Percentiles rank a stretch among this genome's conserved stretches.
phyloP scores from a whole-genome alignment of 1,140 invertebrate genomes.

The Tetramorium alpestre region DNA sequence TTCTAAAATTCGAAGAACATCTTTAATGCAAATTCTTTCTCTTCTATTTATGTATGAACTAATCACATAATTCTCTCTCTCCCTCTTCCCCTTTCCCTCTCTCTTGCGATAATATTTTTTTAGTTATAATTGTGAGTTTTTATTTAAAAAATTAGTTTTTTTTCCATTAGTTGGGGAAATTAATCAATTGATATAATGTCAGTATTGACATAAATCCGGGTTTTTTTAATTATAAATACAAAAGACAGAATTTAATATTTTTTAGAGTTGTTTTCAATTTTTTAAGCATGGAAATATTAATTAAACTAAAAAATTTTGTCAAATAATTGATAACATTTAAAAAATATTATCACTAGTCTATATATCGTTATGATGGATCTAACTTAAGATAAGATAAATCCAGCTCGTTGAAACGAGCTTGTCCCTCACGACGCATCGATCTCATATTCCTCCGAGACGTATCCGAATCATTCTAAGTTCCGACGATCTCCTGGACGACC shows the following conservation, averaged over 20 bases:
- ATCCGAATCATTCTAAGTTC: constrained; percentile 20
- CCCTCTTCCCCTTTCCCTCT: constrained; percentile 20
- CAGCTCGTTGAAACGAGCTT: not conserved
- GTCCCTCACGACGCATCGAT: constrained; percentile 11
- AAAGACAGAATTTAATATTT: not conserved
- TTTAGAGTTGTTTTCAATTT: not conserved
- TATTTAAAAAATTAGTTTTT: not conserved
- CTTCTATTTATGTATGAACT: not conserved
- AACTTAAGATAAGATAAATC: constrained; percentile 8
- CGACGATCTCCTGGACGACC: not conserved
- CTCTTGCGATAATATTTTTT: constrained; percentile 1
- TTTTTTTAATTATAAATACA: not conserved
- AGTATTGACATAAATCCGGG: too few relatives aligned
- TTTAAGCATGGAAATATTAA: not conserved
- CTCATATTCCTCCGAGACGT: not conserved
- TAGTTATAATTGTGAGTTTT: not conserved
- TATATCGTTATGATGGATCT: not conserved
- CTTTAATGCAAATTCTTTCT: constrained; percentile 15
- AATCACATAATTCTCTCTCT: not conserved
- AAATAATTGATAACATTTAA: not conserved
- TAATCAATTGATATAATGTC: not conserved
- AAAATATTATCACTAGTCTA: not conserved
- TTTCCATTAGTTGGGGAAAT: not conserved
- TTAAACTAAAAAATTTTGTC: not conserved
- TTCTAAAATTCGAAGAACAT: constrained; percentile 35